Evolutionary conservation across 2,888 invertebrate genomes (phyloP), one percentile per base, ranked within the genome.

Genomic region (Sesia bembeciformis): DNA sequence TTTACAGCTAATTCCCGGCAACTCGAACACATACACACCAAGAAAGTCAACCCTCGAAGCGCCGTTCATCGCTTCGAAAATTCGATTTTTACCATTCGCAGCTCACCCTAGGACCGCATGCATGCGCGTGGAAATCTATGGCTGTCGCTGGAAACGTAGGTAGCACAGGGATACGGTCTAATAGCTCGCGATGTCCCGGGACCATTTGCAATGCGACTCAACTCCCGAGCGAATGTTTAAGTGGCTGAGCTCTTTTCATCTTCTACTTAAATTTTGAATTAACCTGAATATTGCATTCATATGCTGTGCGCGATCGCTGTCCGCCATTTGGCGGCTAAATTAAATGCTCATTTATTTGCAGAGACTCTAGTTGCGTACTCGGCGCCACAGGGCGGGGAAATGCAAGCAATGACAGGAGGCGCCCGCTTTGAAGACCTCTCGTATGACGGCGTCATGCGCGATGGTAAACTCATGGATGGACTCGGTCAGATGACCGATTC

Each of bases 81-180:
- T 98, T 40, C 93, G 97, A 49, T 95, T 98, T 85, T 94, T 96
- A 62, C 98, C 98, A 0, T 96, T 94, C 87, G 95, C 96, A 62
- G 92, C 94, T 53, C 94, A 95, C 71, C 94, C 95, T 0, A 90
- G 97, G 54, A 97, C 97, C 0, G 95, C 97, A 52, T 98, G 97
- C 86, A 95, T 98, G 95, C 86, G 97, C 62, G 95, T 97, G 49
- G 98, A 98, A 78, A 87, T 97, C 56, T 97, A 96, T 76, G 97
- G 97, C 60, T 98, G 97, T 83, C 77, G 70, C 40, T 90, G 90
- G 90, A 89, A 90, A 85, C 90, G 90, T 90, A 85, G 67, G 90
- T 90, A 78, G 61, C 68, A 67, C 63, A 69, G 61, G 64, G 64
- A 57, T 63, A 61, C 58, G 55, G 59, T 68, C 62, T 62, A 40